A percentile compares a stretch with the other conserved stretches of the same genome.
Conservation (phyloP, 1,140 invertebrate genomes). For the Muscidifurax raptorellus region DNA sequence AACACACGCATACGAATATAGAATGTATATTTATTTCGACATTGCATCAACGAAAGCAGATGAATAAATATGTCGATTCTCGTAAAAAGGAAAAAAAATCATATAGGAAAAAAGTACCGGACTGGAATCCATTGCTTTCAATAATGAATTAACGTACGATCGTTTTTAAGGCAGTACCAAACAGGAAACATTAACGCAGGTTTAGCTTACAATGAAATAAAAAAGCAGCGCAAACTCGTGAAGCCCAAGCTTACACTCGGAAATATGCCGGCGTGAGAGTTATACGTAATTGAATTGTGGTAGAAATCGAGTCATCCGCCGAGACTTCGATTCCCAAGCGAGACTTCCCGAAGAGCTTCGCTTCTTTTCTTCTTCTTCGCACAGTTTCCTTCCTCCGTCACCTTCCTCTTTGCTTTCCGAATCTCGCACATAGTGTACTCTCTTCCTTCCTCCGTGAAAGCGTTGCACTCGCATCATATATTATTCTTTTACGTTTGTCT, state of each 20-base stretch:
- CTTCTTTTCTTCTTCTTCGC: slow-evolving; percentile 1
- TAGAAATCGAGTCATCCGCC: slow-evolving; percentile 51
- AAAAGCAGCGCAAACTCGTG: background rate
- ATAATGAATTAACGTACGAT: background rate
- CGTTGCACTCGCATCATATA: background rate
- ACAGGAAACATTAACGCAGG: background rate
- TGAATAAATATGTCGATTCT: too few relatives aligned
- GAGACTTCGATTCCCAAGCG: slow-evolving; percentile 50
- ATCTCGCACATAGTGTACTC: background rate
- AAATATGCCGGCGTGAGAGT: slow-evolving; percentile 34
- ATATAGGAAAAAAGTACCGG: background rate
- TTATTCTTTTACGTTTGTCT: background rate
- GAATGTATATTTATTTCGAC: too few relatives aligned
- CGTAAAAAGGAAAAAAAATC: background rate
- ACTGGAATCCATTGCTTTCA: background rate
- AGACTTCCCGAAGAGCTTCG: slow-evolving; percentile 46
- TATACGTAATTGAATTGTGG: slow-evolving; percentile 53
- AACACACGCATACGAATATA: too few relatives aligned
- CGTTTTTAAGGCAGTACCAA: background rate
- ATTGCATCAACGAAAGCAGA: too few relatives aligned
- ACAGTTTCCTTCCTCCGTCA: slow-evolving; percentile 16
- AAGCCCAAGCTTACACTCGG: slow-evolving; percentile 4
- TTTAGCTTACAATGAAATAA: background rate
- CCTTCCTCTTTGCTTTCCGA: background rate
- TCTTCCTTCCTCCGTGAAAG: background rate